Evolutionary conservation across 1,140 invertebrate genomes (phyloP).

Genomic region (roundworm (Caenorhabditis elegans)): DNA sequence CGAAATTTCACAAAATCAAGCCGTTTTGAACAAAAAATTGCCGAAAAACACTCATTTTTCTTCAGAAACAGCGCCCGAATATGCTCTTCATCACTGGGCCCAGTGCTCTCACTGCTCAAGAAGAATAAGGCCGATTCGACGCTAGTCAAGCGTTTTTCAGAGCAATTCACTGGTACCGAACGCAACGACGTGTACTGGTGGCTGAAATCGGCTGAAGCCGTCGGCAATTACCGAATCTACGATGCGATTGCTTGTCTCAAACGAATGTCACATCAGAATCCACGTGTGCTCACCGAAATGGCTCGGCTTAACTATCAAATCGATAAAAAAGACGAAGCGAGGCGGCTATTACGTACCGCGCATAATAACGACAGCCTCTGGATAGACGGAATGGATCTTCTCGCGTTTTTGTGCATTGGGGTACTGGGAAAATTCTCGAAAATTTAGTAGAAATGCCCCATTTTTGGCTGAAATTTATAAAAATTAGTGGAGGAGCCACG

Average conservation of each 20-base stretch:
- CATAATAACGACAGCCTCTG: neutral
- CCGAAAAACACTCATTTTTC: too few species aligned
- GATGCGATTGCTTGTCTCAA: neutral
- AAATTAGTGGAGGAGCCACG: too few species aligned
- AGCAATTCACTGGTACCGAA: neutral
- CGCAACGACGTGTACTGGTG: neutral
- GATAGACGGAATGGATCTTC: conserved; percentile 1
- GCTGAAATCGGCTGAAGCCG: neutral
- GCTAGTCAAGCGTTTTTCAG: neutral
- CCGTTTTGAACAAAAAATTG: too few species aligned
- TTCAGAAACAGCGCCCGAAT: neutral
- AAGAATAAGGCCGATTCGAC: neutral
- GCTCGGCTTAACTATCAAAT: neutral
- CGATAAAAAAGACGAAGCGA: neutral
- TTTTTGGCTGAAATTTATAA: too few species aligned
- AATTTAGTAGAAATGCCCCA: too few species aligned
- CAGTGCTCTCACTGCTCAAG: neutral
- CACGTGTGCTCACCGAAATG: neutral
- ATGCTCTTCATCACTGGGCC: neutral
- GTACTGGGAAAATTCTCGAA: neutral
- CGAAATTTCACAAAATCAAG: neutral
- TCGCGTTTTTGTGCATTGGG: neutral
- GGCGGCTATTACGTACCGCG: neutral
- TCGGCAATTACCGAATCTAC: neutral
- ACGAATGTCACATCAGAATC: neutral